Base-by-base conservation (phyloP, 2,797 vertebrate species). In the Ispidina picta region DNA sequence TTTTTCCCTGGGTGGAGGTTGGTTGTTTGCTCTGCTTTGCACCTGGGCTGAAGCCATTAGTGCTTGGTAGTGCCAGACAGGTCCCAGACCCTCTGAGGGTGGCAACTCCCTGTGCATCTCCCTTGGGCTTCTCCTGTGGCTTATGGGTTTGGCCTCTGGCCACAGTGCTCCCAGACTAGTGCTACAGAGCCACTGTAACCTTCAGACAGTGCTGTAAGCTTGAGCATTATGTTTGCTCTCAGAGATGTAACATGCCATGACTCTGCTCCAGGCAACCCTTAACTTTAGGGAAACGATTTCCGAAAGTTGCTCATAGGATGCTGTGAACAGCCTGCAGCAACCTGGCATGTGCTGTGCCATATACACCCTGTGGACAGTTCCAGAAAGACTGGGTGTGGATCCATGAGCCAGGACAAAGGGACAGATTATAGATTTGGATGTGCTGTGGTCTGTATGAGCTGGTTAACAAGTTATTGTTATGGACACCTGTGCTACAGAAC, bases 381-480 rank as follows among this genome's bases (percentile, higher is more conserved):
- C 4, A 1, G 48, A 33, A 55, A 66, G 28, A 37, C 59, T 23
- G 25, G 28, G 55, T 0, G 0, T 28, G 12, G 31, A n/a, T 63
- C 28, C 0, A 2, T 52, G 41, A 68, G 33, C 55, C 2, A 3
- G 43, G 16, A 58, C 25, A 58, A 58, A 69, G 55, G n/a, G 52
- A 73, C 0, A 0, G 60, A 37, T 26, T 49, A 22, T 2, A 2
- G 22, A 44, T 76, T 65, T 80, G 56, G 51, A 52, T 43, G 21
- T 55, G 31, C 62, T 46, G 37, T 62, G 71, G 20, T 69, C 22
- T 4, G 1, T 49, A 39, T n/a, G 51, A 65, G 55, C 21, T 41
- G 28, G 15, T n/a, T 75, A 62, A 26, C 25, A 49, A 49, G 48
- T 49, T 49, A 49, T 85, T 46, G 16, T 37, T 59, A n/a, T 2